Evolutionary conservation across 1,140 invertebrate species (phyloP).

Genomic region (Pseudachorutes palmiensis): DNA sequence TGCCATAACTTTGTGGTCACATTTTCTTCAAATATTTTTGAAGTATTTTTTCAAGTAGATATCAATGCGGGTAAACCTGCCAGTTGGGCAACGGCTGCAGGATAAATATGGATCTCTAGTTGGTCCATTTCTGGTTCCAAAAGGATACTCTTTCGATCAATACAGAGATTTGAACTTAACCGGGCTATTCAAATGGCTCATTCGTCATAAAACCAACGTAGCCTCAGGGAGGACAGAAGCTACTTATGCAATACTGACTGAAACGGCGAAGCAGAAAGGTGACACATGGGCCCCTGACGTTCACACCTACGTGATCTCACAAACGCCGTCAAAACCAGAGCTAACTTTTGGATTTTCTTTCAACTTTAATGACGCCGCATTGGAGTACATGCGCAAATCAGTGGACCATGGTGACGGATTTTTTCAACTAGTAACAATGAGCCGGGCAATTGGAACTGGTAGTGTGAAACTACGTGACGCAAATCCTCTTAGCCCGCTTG

Average conservation of each 20-base stretch:
- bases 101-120: constrained; percentile 34
- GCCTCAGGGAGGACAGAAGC: not conserved
- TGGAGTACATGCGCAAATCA: not conserved
- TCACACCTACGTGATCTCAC: not conserved
- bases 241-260: not conserved
- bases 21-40: not conserved
- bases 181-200: constrained; percentile 11
- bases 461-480: constrained; percentile 4
- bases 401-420: not conserved
- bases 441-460: not conserved
- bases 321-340: not conserved
- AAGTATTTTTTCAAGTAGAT: constrained; percentile 17
- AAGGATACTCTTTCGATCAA: constrained; percentile 26
- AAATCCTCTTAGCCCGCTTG: not conserved
- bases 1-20: no score
- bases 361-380: not conserved
- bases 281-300: not conserved
- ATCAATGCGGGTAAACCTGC: constrained; percentile 17
- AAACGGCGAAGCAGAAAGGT: not conserved
- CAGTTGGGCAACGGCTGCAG: constrained; percentile 30
- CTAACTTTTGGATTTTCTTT: not conserved
- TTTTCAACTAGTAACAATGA: constrained; percentile 3
- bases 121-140: constrained; percentile 30
- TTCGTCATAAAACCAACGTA: constrained; percentile 12
- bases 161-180: constrained; percentile 16